Evolutionary conservation across 2,113 vertebrate genomes (phyloP).

Genomic region (Cromileptes altivelis): DNA sequence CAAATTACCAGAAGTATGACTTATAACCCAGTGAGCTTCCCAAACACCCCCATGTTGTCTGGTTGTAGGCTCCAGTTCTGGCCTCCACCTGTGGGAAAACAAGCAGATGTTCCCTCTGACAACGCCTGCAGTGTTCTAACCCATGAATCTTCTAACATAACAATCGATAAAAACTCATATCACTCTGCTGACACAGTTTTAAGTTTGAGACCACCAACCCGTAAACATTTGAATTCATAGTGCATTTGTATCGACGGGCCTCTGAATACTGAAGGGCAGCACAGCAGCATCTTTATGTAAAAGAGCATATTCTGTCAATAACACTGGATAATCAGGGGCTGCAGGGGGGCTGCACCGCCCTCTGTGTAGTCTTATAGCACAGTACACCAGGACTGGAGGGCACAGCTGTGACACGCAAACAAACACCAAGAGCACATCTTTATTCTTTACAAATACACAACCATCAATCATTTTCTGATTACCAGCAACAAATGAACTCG

Average conservation of each 20-base stretch:
- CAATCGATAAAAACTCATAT: slow-evolving; percentile 58
- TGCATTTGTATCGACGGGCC: slow-evolving; percentile 11
- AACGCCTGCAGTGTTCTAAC: slow-evolving; percentile 17
- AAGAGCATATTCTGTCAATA: slow-evolving; percentile 61
- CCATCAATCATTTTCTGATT: slow-evolving; percentile 6
- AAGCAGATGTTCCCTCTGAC: slow-evolving; percentile 9
- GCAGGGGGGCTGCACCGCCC: slow-evolving; percentile 22
- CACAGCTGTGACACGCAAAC: neutral
- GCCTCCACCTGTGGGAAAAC: slow-evolving; percentile 34
- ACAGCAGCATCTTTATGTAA: slow-evolving; percentile 46
- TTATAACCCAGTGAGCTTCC: slow-evolving; percentile 17
- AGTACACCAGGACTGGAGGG: neutral
- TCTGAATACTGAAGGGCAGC: slow-evolving; percentile 39
- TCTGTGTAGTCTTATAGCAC: slow-evolving; percentile 21
- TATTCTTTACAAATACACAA: neutral
- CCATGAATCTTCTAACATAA: slow-evolving; percentile 31
- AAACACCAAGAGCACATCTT: neutral
- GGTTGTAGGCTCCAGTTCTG: neutral
- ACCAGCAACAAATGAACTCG: neutral
- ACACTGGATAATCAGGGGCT: slow-evolving; percentile 45
- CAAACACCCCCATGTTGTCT: slow-evolving; percentile 43
- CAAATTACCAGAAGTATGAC: slow-evolving; percentile 27
- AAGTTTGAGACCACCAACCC: slow-evolving; percentile 36
- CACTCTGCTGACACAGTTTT: slow-evolving; percentile 46
- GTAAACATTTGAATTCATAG: slow-evolving; percentile 50